These are phyloP conservation scores for Zaprionus taronus DNA, from an alignment of 1,140 invertebrate genomes.

Conservation along the genomic window DNA sequence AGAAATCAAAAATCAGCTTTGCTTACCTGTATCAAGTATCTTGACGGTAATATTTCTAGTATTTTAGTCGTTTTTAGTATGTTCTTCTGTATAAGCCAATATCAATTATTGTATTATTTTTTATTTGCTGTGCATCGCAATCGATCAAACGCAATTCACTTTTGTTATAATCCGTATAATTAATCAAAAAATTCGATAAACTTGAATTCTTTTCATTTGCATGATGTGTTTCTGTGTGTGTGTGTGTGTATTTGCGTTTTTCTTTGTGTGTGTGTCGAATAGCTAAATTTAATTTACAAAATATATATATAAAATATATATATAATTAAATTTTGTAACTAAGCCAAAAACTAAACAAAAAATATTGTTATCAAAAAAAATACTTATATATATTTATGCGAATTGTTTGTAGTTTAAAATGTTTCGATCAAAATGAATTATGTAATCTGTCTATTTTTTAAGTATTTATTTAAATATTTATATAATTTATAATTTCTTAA, in stretches of 20 bases:
- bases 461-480: constrained; percentile 1
- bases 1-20: not conserved
- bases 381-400: not conserved
- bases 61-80: constrained; percentile 9
- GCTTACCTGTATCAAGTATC: not conserved
- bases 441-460: constrained; percentile 7
- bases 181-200: not conserved
- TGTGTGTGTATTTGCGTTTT: not conserved
- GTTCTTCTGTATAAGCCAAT: not conserved
- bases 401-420: constrained; percentile 3
- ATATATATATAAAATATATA: not conserved
- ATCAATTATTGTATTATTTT: not conserved
- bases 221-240: constrained; percentile 7
- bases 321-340: constrained; percentile 4
- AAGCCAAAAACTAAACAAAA: not conserved
- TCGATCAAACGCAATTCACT: not conserved
- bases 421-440: not conserved
- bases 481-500: constrained; percentile 1
- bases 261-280: constrained; percentile 5
- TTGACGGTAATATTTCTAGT: not conserved
- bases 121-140: not conserved
- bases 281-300: constrained; percentile 16
- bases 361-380: constrained; percentile 3
- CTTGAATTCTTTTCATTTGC: constrained; percentile 7
- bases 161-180: not conserved